Base-by-base conservation (phyloP, 2,888 invertebrate species). In the Schizotus pectinicornis region DNA sequence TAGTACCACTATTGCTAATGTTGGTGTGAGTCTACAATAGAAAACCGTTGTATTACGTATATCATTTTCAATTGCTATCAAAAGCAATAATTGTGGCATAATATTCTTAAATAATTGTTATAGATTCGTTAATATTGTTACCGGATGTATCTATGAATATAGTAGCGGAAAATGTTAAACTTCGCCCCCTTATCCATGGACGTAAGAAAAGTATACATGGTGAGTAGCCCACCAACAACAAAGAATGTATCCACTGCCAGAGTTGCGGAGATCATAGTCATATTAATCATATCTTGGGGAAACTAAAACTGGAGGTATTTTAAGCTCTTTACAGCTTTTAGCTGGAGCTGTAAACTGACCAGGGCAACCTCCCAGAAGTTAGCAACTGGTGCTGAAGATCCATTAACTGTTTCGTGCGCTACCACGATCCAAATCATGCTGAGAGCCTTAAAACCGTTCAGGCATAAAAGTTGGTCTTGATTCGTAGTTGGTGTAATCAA, bases 231-330 rank as follows among this genome's bases (percentile, higher is more conserved):
- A 63, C 85, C 85, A 66, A 87, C 74, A 30, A 84, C 74, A 68
- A 87, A 86, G 73, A 87, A 87, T 0, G 86, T 84, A 56, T 87
- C 87, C 0, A 87, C 87, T 0, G 84, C 81, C 3, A 85, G 75
- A 0, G 83, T 56, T 65, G 77, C 83, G 72, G 82, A 57, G 72
- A 80, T 62, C 34, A 63, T 36, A 37, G 57, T 54, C 59, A 59
- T 59, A 43, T 56, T 61, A n/a, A 11, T 12, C 13, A 35, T n/a
- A 6, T 34, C 31, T 36, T 56, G 6, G 8, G n/a, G 14, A 34
- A 39, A 56, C 56, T 56, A 32, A 36, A 56, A 45, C 48, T 59
- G 77, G 81, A 31, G 7, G 1, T 1, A 30, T 6, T 39, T 6
- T 9, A 39, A 39, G 8, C 6, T 14, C 6, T 12, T 13, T 12